Conservation (phyloP, 2,888 invertebrate genomes). For the Acronicta alni region DNA sequence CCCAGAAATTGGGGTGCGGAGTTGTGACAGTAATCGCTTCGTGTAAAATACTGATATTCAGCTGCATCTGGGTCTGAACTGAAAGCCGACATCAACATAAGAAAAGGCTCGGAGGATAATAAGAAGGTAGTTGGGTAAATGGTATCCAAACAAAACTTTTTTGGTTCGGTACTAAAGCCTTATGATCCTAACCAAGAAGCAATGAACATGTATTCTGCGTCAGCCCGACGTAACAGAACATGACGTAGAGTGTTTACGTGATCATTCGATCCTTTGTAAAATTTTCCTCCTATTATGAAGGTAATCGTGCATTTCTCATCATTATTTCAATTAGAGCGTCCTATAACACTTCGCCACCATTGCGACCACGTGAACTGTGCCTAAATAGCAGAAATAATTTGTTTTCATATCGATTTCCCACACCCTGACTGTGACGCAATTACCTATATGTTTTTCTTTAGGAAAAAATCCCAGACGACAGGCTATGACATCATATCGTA, state of each 20-base stretch:
- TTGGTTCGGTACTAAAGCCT: no score
- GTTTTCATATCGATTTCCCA: constrained; percentile 6
- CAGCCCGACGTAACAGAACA: background rate
- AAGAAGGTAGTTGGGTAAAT: no score
- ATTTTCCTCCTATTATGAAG: background rate
- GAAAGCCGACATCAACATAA: no score
- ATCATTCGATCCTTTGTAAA: background rate
- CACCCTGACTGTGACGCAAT: constrained; percentile 15
- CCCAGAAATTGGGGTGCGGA: no score
- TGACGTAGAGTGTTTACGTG: constrained; percentile 2
- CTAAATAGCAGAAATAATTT: constrained; percentile 26
- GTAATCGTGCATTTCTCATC: constrained; percentile 25
- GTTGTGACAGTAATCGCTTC: no score
- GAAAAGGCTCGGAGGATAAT: no score
- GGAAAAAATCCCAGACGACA: background rate
- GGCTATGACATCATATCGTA: no score
- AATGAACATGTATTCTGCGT: background rate
- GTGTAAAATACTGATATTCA: no score
- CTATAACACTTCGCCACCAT: constrained; percentile 19
- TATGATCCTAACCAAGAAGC: no score
- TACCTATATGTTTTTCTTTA: background rate
- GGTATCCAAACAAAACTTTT: no score
- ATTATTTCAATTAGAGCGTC: constrained; percentile 20
- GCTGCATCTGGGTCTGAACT: no score
- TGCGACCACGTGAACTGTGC: constrained; percentile 1